Evolutionary conservation across 2,888 invertebrate genomes (phyloP).

Genomic region (Chrysolina haemoptera): DNA sequence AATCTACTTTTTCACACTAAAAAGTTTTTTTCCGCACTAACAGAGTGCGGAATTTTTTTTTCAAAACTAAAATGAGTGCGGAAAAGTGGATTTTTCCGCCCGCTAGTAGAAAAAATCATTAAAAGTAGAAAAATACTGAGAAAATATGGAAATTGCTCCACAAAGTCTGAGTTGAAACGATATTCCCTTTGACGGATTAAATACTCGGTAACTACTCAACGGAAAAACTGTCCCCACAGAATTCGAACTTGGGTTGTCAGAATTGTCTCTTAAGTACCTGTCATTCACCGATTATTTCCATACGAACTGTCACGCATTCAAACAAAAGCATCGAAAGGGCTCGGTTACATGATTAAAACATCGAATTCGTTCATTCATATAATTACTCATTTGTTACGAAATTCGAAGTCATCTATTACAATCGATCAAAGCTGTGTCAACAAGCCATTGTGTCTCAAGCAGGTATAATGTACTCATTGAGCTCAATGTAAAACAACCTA

Average conservation of each 20-base stretch:
- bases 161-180: too few species aligned
- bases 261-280: constrained; percentile 54
- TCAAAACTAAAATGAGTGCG: too few species aligned
- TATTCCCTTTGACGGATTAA: too few species aligned
- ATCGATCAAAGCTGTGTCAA: constrained; percentile 61
- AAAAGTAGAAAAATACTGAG: too few species aligned
- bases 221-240: constrained; percentile 14
- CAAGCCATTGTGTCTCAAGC: constrained; percentile 55
- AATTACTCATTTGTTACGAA: constrained; percentile 58
- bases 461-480: constrained; percentile 58
- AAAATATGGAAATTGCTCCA: too few species aligned
- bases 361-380: constrained; percentile 56
- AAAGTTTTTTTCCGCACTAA: too few species aligned
- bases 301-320: constrained; percentile 53
- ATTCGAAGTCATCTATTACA: constrained; percentile 59
- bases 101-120: too few species aligned
- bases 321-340: constrained; percentile 54
- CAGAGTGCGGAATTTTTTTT: too few species aligned
- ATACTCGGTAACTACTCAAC: not conserved
- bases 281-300: constrained; percentile 58
- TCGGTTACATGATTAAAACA: constrained; percentile 55
- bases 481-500: constrained; percentile 35
- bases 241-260: not conserved
- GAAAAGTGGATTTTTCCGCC: too few species aligned
- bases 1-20: too few species aligned